These are phyloP conservation scores for Archivesica marissinica DNA, from an alignment of 1,140 invertebrate species.

Conservation along the genomic window DNA sequence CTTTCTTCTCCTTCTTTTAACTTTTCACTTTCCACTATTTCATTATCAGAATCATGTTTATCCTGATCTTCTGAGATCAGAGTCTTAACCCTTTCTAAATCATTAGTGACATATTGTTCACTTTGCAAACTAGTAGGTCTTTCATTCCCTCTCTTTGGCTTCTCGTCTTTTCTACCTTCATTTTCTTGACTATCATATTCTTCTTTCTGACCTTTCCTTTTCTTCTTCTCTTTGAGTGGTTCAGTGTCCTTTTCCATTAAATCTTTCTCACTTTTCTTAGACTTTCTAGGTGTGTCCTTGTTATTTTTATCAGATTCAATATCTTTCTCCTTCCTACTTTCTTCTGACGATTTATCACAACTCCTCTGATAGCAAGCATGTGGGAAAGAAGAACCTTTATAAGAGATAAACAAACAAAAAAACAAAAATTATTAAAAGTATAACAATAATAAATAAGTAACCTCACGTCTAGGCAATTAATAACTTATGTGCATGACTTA, in stretches of 20 bases:
- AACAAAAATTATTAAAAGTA: not conserved
- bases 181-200: not conserved
- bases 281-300: not conserved
- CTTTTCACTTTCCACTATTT: slow-evolving; percentile 10
- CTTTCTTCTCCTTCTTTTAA: not conserved
- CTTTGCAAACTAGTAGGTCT: not conserved
- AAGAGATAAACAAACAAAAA: not conserved
- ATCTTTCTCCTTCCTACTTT: not conserved
- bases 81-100: slow-evolving; percentile 57
- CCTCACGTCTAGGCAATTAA: no score
- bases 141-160: slow-evolving; percentile 12
- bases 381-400: slow-evolving; percentile 11
- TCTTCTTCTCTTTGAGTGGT: not conserved
- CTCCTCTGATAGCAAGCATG: slow-evolving; percentile 41
- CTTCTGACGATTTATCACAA: not conserved
- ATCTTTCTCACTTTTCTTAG: not conserved
- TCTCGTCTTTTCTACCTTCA: slow-evolving; percentile 28
- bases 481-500: no score
- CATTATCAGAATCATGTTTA: slow-evolving; percentile 14
- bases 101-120: slow-evolving; percentile 21
- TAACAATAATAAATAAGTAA: no score
- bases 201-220: not conserved
- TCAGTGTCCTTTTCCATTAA: slow-evolving; percentile 1
- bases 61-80: slow-evolving; percentile 51
- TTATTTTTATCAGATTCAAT: not conserved